phyloP scores from a whole-genome alignment of 2,113 vertebrate genomes.

The Grallaria varia region DNA sequence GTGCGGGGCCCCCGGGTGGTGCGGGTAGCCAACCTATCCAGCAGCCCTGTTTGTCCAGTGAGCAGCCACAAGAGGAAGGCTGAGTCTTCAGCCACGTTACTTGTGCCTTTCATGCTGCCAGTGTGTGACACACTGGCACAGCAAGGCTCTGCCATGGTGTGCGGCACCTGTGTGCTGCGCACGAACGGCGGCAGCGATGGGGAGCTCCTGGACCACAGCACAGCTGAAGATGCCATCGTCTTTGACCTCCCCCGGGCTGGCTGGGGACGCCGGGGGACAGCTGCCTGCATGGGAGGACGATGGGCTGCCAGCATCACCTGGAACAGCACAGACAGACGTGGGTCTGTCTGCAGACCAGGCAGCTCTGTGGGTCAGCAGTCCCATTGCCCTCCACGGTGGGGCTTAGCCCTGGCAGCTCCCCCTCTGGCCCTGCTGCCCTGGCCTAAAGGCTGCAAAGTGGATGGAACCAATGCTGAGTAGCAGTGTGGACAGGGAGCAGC shows the following conservation, averaged over 20 bases:
- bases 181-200: background rate
- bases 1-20: background rate
- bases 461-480: fast-evolving
- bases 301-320: conserved; percentile 39
- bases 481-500: background rate
- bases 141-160: fast-evolving
- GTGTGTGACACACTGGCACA: background rate
- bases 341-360: background rate
- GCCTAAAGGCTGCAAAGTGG: background rate
- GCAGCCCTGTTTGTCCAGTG: background rate
- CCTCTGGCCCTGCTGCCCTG: background rate
- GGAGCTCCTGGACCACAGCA: background rate
- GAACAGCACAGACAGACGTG: background rate
- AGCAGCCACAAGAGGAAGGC: background rate
- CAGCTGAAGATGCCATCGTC: background rate
- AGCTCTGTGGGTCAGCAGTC: background rate
- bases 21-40: no score
- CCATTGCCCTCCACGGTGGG: fast-evolving
- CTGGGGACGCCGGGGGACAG: background rate
- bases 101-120: conserved; percentile 10
- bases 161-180: background rate
- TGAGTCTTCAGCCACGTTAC: background rate
- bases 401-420: background rate
- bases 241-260: background rate
- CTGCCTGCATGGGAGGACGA: background rate